phyloP scores from a whole-genome alignment of 2,888 invertebrate species.

The Phymatocera aterrima region DNA sequence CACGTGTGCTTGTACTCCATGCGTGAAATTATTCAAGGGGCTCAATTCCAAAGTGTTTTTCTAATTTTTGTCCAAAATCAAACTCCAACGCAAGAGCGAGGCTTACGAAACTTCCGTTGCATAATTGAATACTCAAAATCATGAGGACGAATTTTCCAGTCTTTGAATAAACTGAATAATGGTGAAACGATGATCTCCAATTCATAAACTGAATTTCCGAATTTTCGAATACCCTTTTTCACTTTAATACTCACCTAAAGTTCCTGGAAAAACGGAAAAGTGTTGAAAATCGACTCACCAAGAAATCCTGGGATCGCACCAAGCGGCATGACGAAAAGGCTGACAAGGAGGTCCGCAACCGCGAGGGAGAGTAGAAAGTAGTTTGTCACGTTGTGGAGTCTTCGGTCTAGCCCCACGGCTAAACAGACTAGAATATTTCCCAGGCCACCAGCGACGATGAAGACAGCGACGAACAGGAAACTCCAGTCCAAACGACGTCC shows the following conservation, averaged over 20 bases:
- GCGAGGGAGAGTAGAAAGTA: slow-evolving; percentile 96
- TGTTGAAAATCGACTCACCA: slow-evolving; percentile 83
- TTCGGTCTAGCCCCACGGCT: slow-evolving; percentile 92
- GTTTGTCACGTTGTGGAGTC: slow-evolving; percentile 96
- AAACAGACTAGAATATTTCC: slow-evolving; percentile 96
- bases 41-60: too few relatives aligned
- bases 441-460: slow-evolving; percentile 91
- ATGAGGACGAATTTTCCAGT: too few relatives aligned
- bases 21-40: background rate
- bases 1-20: background rate
- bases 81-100: too few relatives aligned
- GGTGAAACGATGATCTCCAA: too few relatives aligned
- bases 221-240: too few relatives aligned
- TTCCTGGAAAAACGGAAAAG: too few relatives aligned
- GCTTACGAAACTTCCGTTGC: too few relatives aligned
- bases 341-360: slow-evolving; percentile 94
- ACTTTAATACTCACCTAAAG: too few relatives aligned
- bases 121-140: too few relatives aligned
- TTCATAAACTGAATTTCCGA: too few relatives aligned
- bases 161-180: too few relatives aligned
- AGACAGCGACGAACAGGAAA: slow-evolving; percentile 88
- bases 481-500: slow-evolving; percentile 81
- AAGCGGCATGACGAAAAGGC: slow-evolving; percentile 96
- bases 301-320: slow-evolving; percentile 95
- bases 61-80: too few relatives aligned